Evolutionary conservation across 2,113 vertebrate genomes (phyloP), one percentile per base, ranked within the genome.

Genomic region (Pycnonotus jocosus): DNA sequence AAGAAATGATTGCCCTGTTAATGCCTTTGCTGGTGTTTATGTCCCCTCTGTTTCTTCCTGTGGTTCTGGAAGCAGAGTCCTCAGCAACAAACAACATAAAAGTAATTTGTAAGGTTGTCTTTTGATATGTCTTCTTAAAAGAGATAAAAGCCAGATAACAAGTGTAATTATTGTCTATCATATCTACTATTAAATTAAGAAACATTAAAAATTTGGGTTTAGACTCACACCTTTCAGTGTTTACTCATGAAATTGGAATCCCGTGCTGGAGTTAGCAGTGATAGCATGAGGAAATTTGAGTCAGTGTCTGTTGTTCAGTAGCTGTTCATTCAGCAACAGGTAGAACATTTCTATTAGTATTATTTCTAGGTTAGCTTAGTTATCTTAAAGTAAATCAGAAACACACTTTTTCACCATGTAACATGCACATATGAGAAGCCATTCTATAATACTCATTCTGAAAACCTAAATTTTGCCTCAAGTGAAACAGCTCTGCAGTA

Each of bases 161-260:
- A 85, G 7, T 48, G 15, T n/a, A 62, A 30, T 54, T 54, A 45
- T 51, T 53, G 40, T 53, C 23, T 71, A 3, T 81, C 20, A 5
- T 45, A 47, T 31, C 4, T 86, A 20, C 27, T 86, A 12, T 28
- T 73, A 81, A 53, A 58, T 40, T 54, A 79, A 58, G 64, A 54
- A 82, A 72, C 7, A 22, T 77, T 23, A 10, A n/a, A 51, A 76
- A 45, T 58, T 37, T 30, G 23, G 4, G 2, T 81, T 72, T 77
- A 86, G 44, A 56, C 28, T 73, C 10, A 15, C 3, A 15, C 17
- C 10, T 69, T 56, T 28, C 45, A 61, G 11, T 28, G 22, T 64
- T 93, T n/a, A n/a, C 7, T 94, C 23, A 9, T 71, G 28, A 81
- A 73, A 15, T 47, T 90, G 44, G 45, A 86, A 48, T 89, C 79